Percentiles rank a stretch among this genome's conserved stretches.
Conservation (phyloP, 2,113 vertebrate genomes). For the Oncorhynchus mykiss region DNA sequence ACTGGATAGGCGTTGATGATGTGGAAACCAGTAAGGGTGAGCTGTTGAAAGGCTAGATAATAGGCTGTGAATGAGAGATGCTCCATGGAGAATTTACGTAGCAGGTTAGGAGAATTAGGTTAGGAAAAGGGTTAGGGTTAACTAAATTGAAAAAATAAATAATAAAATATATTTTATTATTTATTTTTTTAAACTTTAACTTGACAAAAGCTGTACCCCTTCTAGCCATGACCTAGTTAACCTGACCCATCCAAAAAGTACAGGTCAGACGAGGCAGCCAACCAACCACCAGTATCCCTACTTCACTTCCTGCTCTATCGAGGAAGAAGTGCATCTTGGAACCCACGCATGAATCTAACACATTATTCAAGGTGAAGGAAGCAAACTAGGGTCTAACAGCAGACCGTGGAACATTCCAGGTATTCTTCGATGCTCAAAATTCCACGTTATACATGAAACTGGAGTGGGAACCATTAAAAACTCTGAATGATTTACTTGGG, state of each 20-base stretch:
- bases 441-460: conserved; percentile 43
- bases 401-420: conserved; percentile 16
- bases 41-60: neutral
- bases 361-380: conserved; percentile 2
- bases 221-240: neutral
- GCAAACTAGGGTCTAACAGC: conserved; percentile 14
- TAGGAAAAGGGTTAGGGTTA: too few species aligned
- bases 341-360: neutral
- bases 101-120: too few species aligned
- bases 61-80: neutral
- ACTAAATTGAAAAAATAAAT: too few species aligned
- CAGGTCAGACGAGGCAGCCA: conserved; percentile 52
- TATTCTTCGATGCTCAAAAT: conserved; percentile 37
- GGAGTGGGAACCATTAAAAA: conserved; percentile 37
- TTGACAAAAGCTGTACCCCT: neutral
- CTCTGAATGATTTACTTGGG: conserved; percentile 39
- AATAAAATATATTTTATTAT: too few species aligned
- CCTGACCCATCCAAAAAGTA: conserved; percentile 29
- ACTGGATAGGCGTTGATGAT: conserved; percentile 26
- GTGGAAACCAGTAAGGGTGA: neutral
- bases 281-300: conserved; percentile 26
- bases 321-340: neutral
- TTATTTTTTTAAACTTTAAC: neutral
- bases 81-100: too few species aligned
- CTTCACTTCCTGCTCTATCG: conserved; percentile 27